Base-by-base conservation (phyloP, 2,113 vertebrate species). In the Pandion haliaetus region DNA sequence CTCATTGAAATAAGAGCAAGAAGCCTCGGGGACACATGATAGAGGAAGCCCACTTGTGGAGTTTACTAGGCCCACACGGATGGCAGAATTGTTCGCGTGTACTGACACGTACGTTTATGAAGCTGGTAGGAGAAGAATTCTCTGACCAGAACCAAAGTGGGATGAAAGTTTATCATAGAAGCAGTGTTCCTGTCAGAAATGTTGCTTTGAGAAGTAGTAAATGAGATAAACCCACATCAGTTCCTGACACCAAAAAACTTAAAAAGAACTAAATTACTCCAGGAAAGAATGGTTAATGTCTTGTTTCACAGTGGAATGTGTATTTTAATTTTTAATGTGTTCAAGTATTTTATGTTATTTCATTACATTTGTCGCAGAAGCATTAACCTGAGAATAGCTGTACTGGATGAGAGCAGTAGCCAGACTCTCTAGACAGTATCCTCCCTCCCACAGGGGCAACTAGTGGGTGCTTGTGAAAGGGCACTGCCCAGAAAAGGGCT, bases 61-160 rank as follows among this genome's bases (percentile, higher is more conserved):
- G 40, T 49, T 47, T 14, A 10, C 17, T 29, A 55, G 29, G 7
- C 58, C 38, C 66, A n/a, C 31, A 24, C n/a, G 52, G 36, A 57
- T 0, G 3, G 63, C 58, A 20, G 25, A 1, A 45, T 29, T 4
- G 42, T 58, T 10, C 61, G 63, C 90, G 57, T 8, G 5, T 42
- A 42, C 25, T 52, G 25, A 36, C 8, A 7, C 0, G 0, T 1
- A 10, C 0, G 0, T 9, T 17, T 7, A 18, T 8, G 55, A 85
- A 71, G 23, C 8, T 9, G 15, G 44, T 15, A 77, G 36, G 47
- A 69, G 57, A 69, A 59, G 28, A 52, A 63, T 25, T 42, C 55
- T 58, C 50, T 55, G n/a, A 55, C n/a, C 32, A 77, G 74, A 80
- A 63, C 25, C 9, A 20, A 50, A 42, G 8, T 17, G 52, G 8